These are phyloP conservation scores for Loxodonta africana DNA, from an alignment of 2,113 vertebrate species.

Conservation along the genomic window DNA sequence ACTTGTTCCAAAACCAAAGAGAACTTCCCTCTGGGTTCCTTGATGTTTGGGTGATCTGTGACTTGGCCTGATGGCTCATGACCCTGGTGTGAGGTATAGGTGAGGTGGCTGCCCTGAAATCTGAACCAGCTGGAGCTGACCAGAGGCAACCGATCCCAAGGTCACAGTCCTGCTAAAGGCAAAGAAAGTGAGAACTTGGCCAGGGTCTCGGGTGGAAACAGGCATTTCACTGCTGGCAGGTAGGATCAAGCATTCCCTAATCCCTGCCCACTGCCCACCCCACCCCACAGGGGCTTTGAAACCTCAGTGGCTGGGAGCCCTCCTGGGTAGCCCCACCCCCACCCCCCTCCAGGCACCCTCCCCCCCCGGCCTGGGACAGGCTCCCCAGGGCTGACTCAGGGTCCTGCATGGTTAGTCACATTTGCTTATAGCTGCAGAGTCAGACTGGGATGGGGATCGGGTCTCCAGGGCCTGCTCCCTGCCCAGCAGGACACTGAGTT, in stretches of 20 bases:
- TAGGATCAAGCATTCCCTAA: not conserved
- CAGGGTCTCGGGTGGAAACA: not conserved
- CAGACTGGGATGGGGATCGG: slow-evolving; percentile 70
- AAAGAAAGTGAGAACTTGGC: slow-evolving; percentile 4
- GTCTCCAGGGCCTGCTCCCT: slow-evolving; percentile 52
- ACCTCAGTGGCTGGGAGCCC: not conserved
- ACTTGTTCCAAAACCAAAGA: not conserved
- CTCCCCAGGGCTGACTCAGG: slow-evolving; percentile 78
- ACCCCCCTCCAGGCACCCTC: not conserved
- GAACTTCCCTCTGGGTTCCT: not conserved
- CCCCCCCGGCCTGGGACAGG: slow-evolving; percentile 1
- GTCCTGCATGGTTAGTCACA: slow-evolving; percentile 71
- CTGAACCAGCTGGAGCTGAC: slow-evolving; percentile 59
- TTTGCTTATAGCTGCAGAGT: slow-evolving; percentile 81
- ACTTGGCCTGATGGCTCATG: not conserved
- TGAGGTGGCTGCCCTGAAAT: slow-evolving; percentile 61
- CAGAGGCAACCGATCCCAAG: slow-evolving; percentile 60
- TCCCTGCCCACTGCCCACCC: not conserved
- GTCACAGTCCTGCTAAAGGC: slow-evolving; percentile 57
- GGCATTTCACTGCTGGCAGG: not conserved
- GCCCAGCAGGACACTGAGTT: slow-evolving; percentile 58
- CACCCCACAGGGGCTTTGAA: not conserved
- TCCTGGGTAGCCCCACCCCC: not conserved
- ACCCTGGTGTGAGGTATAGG: not conserved
- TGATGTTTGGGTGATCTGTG: not conserved